Evolutionary conservation across 2,113 vertebrate genomes (phyloP).

Genomic region (Sclerurus mexicanus): DNA sequence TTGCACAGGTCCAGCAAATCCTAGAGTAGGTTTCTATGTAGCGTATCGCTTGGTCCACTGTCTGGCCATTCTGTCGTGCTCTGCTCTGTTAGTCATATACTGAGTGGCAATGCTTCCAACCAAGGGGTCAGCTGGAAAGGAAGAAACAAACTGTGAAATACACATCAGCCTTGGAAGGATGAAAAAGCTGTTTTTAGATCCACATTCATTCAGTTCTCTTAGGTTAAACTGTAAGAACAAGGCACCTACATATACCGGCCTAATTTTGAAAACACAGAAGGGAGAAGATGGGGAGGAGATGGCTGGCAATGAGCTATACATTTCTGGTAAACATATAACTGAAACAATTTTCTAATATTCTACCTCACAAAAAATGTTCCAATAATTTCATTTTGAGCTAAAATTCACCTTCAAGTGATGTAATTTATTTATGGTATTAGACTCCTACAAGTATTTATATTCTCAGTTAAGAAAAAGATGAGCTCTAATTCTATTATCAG

Average conservation of each 20-base stretch:
- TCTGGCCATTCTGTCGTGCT: constrained; percentile 96
- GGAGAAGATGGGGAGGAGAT: not conserved
- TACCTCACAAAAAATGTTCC: not conserved
- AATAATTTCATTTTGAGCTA: not conserved
- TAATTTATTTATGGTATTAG: not conserved
- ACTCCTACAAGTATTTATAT: not conserved
- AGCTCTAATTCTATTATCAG: not conserved
- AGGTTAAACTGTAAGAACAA: not conserved
- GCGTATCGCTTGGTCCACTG: constrained; percentile 97
- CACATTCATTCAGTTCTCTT: not conserved
- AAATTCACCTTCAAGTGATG: not conserved
- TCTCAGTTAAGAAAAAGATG: not conserved
- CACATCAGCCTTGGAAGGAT: not conserved
- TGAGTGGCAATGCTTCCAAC: constrained; percentile 97
- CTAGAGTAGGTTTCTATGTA: constrained; percentile 79
- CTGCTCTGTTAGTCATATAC: constrained; percentile 96
- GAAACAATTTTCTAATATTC: not conserved
- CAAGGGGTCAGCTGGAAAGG: constrained; percentile 89
- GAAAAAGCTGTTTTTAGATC: not conserved
- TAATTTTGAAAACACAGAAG: not conserved
- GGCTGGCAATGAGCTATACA: not conserved
- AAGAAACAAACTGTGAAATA: constrained; percentile 51
- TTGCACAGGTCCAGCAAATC: constrained; percentile 84
- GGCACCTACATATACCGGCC: not conserved
- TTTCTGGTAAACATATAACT: not conserved